Base-by-base conservation (phyloP, 2,113 vertebrate genomes). In the Elachura formosa region DNA sequence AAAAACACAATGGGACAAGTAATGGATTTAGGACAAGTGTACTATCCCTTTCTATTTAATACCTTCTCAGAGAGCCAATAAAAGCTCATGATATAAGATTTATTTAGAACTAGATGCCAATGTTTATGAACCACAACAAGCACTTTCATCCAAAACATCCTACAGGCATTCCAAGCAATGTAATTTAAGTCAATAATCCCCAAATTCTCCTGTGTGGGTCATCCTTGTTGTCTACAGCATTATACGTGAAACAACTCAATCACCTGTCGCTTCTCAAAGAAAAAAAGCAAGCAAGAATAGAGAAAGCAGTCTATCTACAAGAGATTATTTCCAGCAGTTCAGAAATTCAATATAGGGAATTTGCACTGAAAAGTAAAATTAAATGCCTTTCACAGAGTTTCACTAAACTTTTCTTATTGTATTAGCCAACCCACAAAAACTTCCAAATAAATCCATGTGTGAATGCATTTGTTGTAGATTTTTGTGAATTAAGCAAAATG, bases 21-120 rank as follows among this genome's bases (percentile, higher is more conserved):
- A 96, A 94, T 61, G 73, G 86, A 92, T 93, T 89, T 87, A 92
- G 86, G 89, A 95, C 89, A 86, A 63, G 86, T 73, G n/a, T 59
- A 81, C 87, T 90, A 89, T 61, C 25, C 66, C 51, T 93, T 82
- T 43, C 76, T 86, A 77, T 67, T 92, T 76, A 78, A 52, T 45
- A 38, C 40, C 38, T 82, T 81, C 52, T 86, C 93, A 90, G 11
- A 78, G 80, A 87, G 49, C 15, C 38, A 20, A n/a, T 81, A 95
- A 61, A 84, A 94, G 93, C 66, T 54, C 61, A 20, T 19, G 43
- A 85, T 48, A 6, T 1, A 81, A 89, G 54, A 74, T 56, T 85
- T 73, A 76, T 69, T 75, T 34, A 72, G 56, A 84, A 48, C 43
- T 88, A 84, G 55, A 90, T 72, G 36, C 34, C 69, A 90, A 52